Conservation (phyloP, 2,113 vertebrate species). For the Centrocercus urophasianus region DNA sequence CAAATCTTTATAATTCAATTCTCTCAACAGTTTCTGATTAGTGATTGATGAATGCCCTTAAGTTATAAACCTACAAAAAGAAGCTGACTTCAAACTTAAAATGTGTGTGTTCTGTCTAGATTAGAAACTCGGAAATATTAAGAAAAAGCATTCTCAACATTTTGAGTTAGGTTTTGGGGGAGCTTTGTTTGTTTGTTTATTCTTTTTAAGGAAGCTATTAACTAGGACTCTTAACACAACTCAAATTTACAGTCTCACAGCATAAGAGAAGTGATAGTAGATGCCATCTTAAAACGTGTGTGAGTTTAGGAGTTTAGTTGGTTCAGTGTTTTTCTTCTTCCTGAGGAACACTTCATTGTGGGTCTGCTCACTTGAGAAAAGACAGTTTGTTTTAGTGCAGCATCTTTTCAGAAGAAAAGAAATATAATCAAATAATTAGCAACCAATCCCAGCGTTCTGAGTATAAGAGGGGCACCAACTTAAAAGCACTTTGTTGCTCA, state of each 20-base stretch:
- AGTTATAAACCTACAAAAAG: constrained; percentile 21
- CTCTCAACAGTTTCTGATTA: not conserved
- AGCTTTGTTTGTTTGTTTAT: not conserved
- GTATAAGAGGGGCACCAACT: not conserved
- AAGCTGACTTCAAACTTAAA: not conserved
- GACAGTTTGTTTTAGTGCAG: not conserved
- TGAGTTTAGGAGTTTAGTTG: not conserved
- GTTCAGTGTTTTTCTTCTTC: not conserved
- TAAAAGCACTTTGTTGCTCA: constrained; percentile 4
- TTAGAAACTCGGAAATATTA: not conserved
- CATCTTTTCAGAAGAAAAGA: not conserved
- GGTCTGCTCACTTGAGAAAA: not conserved
- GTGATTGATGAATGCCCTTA: not conserved
- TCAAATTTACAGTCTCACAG: not conserved
- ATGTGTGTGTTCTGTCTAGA: not conserved
- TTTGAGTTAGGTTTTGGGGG: not conserved
- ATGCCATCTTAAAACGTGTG: not conserved
- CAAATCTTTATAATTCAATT: constrained; percentile 48
- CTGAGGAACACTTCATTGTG: not conserved
- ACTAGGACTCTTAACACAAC: not conserved
- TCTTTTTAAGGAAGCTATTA: not conserved
- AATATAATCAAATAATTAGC: constrained; percentile 27
- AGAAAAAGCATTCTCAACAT: not conserved
- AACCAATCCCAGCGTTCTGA: not conserved
- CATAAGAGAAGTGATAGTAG: accelerated